Conservation (phyloP, 1,140 invertebrate species). For the Grapholita molesta region DNA sequence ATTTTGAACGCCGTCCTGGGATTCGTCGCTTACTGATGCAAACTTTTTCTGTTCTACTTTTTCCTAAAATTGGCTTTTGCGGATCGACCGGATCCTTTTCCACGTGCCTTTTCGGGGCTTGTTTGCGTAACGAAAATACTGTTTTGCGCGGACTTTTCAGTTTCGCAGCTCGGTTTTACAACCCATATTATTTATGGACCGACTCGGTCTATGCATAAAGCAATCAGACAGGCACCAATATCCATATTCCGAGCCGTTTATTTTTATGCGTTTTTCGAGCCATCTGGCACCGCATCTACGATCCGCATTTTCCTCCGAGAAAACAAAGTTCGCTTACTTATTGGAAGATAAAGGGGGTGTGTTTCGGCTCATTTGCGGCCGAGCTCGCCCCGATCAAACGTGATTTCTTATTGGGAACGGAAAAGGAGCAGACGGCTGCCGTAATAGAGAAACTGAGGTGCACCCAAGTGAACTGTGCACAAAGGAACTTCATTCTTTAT, state of each 20-base stretch:
- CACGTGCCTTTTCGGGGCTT: constrained; percentile 29
- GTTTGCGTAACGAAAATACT: constrained; percentile 31
- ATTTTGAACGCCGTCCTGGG: constrained; percentile 65
- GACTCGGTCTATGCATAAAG: constrained; percentile 43
- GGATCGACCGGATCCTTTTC: constrained; percentile 20
- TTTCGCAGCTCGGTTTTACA: constrained; percentile 38
- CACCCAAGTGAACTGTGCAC: constrained; percentile 22
- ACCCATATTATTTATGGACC: constrained; percentile 44
- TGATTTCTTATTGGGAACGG: constrained; percentile 61
- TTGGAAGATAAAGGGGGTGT: constrained; percentile 68
- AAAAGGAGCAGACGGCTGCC: constrained; percentile 37
- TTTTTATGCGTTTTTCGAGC: constrained; percentile 62
- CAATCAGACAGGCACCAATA: constrained; percentile 51
- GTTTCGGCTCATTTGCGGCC: constrained; percentile 68
- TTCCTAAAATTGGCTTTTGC: constrained; percentile 38
- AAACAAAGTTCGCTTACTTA: constrained; percentile 58
- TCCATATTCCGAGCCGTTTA: constrained; percentile 58
- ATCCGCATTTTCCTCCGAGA: constrained; percentile 38
- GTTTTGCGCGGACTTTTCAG: constrained; percentile 32
- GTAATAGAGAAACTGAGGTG: constrained; percentile 42
- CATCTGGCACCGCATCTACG: constrained; percentile 49
- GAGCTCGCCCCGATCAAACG: constrained; percentile 54
- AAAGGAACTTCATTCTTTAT: constrained; percentile 29
- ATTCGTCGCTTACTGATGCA: constrained; percentile 45
- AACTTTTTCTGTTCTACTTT: constrained; percentile 38